Conservation (phyloP, 2,797 vertebrate species). For the Lophius americanus region DNA sequence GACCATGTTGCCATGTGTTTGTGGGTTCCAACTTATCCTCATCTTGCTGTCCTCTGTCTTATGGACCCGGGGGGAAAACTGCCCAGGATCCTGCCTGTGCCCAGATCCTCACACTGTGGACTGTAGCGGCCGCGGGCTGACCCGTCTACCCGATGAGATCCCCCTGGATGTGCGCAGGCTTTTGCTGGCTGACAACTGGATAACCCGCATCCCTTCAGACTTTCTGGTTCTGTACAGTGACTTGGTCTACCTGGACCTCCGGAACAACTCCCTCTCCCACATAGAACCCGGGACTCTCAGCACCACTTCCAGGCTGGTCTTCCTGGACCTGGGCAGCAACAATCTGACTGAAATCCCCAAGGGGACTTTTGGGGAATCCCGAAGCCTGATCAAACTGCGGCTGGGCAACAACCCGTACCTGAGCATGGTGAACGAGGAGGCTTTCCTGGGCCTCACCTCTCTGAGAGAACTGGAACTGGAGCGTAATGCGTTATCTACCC, state of each 20-base stretch:
- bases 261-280: conserved; percentile 92
- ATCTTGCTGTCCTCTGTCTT: conserved; percentile 83
- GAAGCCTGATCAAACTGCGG: conserved; percentile 90
- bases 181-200: conserved; percentile 93
- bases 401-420: conserved; percentile 92
- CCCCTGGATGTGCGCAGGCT: conserved; percentile 94
- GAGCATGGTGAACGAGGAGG: conserved; percentile 90
- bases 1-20: conserved; percentile 92
- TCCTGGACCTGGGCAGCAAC: conserved; percentile 95
- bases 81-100: conserved; percentile 91
- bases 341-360: conserved; percentile 93
- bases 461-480: conserved; percentile 95
- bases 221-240: conserved; percentile 96
- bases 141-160: conserved; percentile 89
- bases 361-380: conserved; percentile 90
- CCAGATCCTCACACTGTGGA: conserved; percentile 96
- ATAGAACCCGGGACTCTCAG: conserved; percentile 94
- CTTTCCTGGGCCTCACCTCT: conserved; percentile 92
- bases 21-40: conserved; percentile 85
- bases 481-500: conserved; percentile 90
- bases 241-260: conserved; percentile 94
- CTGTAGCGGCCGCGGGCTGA: conserved; percentile 93
- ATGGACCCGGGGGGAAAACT: conserved; percentile 84
- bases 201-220: conserved; percentile 90
- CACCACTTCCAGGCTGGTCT: conserved; percentile 93